Percentiles rank a stretch among this genome's conserved stretches.
Evolutionary conservation across 2,113 vertebrate species (phyloP).

Genomic region (Ciconia stormi): DNA sequence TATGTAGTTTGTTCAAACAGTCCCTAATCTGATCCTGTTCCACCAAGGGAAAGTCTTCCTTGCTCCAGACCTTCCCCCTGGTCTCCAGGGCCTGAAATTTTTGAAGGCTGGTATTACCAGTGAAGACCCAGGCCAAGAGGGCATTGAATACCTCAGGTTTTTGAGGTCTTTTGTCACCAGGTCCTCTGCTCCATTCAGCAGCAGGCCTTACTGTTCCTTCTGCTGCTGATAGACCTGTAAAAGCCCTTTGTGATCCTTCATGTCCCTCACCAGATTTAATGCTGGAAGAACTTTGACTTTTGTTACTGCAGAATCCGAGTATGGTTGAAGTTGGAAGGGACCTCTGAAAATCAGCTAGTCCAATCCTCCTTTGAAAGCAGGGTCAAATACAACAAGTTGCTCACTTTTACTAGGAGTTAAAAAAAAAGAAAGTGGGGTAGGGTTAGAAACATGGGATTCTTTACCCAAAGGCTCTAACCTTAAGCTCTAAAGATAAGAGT

Average conservation of each 20-base stretch:
- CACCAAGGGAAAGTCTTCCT: background rate
- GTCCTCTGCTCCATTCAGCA: background rate
- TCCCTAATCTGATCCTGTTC: background rate
- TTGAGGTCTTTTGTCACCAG: background rate
- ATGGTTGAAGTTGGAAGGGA: background rate
- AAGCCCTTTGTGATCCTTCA: background rate
- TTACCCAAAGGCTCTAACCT: background rate
- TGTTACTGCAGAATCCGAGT: background rate
- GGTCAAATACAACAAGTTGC: background rate
- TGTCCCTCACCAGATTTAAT: background rate
- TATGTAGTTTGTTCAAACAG: background rate
- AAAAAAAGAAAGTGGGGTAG: background rate
- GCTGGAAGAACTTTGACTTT: background rate
- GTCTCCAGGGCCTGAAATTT: background rate
- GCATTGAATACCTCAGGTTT: background rate
- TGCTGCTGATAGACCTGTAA: background rate
- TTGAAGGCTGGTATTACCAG: background rate
- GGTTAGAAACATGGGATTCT: background rate
- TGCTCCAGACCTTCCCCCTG: background rate
- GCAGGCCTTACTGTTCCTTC: background rate
- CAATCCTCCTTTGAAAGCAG: background rate
- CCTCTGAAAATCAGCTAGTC: background rate
- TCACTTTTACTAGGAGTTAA: background rate
- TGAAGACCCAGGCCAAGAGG: background rate
- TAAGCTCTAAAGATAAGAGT: background rate